Evolutionary conservation across 2,113 vertebrate genomes (phyloP).

Genomic region (Mohoua ochrocephala): DNA sequence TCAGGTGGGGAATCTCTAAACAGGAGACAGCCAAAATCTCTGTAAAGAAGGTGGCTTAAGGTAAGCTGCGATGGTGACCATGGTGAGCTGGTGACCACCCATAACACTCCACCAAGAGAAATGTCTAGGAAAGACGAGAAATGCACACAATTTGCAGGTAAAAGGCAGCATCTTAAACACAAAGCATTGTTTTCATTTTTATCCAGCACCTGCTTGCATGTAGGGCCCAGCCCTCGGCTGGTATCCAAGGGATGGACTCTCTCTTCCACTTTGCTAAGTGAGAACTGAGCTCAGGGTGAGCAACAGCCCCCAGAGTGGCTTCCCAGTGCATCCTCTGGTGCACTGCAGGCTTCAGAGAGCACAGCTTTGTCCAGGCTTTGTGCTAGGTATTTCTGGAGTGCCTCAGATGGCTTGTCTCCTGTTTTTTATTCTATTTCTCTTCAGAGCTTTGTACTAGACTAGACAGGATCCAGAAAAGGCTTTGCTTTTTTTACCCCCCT

Average conservation of each 20-base stretch:
- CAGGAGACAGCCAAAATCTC: neutral
- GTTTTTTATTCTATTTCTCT: neutral
- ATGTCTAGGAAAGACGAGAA: neutral
- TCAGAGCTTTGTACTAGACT: neutral
- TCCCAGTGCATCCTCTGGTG: neutral
- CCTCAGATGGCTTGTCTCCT: neutral
- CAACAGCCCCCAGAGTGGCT: neutral
- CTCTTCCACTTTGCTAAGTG: neutral
- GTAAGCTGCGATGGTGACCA: neutral
- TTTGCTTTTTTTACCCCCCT: neutral
- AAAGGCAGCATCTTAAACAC: neutral
- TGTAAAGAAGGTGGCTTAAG: neutral
- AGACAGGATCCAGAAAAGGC: neutral
- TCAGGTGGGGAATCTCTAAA: neutral
- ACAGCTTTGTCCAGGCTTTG: neutral
- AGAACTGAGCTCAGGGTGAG: neutral
- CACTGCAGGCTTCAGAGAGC: neutral
- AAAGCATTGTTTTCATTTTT: neutral
- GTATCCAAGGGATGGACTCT: neutral
- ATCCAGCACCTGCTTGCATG: neutral
- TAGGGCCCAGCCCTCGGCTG: neutral
- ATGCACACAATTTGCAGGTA: neutral
- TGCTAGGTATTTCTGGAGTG: neutral
- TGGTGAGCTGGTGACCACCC: neutral
- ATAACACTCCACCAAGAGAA: too few relatives aligned